Conservation (phyloP, 2,888 invertebrate species). For the Lithophane semibrunnea region DNA sequence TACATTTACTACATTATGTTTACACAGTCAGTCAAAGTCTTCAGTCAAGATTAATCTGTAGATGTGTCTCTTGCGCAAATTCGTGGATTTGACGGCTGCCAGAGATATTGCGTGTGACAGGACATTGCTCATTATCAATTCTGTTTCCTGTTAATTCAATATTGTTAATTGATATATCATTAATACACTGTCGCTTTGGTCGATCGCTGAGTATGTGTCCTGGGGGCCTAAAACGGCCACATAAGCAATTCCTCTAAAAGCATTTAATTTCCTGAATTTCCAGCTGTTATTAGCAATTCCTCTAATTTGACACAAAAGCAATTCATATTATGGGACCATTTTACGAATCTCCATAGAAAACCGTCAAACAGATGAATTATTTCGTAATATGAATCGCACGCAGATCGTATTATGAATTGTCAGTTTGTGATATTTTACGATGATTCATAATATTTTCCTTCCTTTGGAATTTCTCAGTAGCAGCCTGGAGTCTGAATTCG, state of each 20-base stretch:
- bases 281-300: too few relatives aligned
- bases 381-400: too few relatives aligned
- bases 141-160: conserved; percentile 9
- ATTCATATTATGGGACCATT: too few relatives aligned
- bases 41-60: conserved; percentile 22
- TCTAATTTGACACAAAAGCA: too few relatives aligned
- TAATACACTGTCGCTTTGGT: background rate
- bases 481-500: background rate
- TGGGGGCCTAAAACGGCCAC: background rate
- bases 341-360: too few relatives aligned
- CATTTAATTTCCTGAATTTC: too few relatives aligned
- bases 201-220: too few relatives aligned
- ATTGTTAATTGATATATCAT: conserved; percentile 1
- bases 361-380: too few relatives aligned
- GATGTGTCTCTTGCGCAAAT: conserved; percentile 8
- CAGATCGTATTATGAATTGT: too few relatives aligned
- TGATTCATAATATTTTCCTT: too few relatives aligned
- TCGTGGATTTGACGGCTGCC: conserved; percentile 29
- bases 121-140: conserved; percentile 26
- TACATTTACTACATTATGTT: background rate
- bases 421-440: too few relatives aligned
- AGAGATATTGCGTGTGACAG: conserved; percentile 6
- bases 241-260: too few relatives aligned
- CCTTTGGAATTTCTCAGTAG: background rate
- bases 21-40: conserved; percentile 11